These are phyloP conservation scores for Apolygus lucorum DNA, from an alignment of 1,140 invertebrate species.

Conservation along the genomic window DNA sequence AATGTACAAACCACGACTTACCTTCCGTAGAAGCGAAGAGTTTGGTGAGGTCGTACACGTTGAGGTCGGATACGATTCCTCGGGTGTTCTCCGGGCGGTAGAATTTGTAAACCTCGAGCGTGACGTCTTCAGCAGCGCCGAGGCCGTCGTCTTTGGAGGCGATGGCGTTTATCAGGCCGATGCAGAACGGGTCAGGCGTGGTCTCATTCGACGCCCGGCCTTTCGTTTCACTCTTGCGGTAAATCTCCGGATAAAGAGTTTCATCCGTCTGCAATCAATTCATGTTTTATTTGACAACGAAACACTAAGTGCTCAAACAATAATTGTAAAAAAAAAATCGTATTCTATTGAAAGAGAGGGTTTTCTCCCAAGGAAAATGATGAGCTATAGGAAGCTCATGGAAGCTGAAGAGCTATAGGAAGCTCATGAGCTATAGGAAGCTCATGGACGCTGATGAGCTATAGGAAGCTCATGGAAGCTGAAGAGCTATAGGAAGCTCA, in stretches of 20 bases:
- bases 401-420: too few relatives aligned
- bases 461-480: too few relatives aligned
- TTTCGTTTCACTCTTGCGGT: constrained; percentile 59
- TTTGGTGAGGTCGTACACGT: constrained; percentile 61
- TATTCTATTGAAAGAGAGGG: too few relatives aligned
- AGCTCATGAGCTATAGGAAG: too few relatives aligned
- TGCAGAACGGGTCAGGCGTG: constrained; percentile 65
- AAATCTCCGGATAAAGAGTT: constrained; percentile 65
- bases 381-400: too few relatives aligned
- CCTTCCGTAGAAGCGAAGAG: constrained; percentile 71
- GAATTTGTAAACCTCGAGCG: constrained; percentile 57
- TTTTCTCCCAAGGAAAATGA: too few relatives aligned
- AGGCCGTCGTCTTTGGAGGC: constrained; percentile 43
- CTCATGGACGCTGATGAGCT: too few relatives aligned
- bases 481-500: too few relatives aligned
- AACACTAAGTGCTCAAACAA: too few relatives aligned
- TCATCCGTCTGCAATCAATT: constrained; percentile 60
- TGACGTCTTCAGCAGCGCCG: constrained; percentile 49
- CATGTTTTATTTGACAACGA: too few relatives aligned
- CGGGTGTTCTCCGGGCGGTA: constrained; percentile 72
- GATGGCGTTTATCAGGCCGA: constrained; percentile 56
- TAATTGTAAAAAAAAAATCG: too few relatives aligned
- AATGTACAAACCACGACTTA: too few relatives aligned
- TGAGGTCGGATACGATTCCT: constrained; percentile 40
- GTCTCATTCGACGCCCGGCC: constrained; percentile 64